phyloP scores from a whole-genome alignment of 2,113 vertebrate species.

The Smithornis capensis region DNA sequence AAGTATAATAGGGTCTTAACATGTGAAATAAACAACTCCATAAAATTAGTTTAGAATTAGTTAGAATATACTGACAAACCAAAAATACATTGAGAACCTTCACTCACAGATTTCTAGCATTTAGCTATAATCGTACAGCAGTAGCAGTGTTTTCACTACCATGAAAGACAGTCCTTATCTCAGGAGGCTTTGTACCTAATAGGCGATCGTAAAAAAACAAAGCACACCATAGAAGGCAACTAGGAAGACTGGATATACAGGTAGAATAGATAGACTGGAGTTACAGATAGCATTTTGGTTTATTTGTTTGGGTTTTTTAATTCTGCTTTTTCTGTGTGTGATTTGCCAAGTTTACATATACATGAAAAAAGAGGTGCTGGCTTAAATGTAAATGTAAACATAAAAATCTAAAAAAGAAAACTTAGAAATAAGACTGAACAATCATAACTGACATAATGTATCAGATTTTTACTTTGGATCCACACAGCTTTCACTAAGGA shows the following conservation, averaged over 20 bases:
- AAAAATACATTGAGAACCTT: background rate
- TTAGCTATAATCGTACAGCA: background rate
- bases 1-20: background rate
- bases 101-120: background rate
- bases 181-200: background rate
- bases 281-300: background rate
- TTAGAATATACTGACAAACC: background rate
- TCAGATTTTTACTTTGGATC: slow-evolving; percentile 6
- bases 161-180: background rate
- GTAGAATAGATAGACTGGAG: too few species aligned
- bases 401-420: background rate
- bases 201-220: background rate
- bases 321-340: background rate
- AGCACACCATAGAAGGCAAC: background rate
- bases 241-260: background rate
- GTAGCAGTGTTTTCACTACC: background rate
- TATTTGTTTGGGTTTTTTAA: background rate
- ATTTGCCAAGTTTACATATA: background rate
- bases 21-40: background rate
- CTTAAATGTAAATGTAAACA: background rate
- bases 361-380: background rate
- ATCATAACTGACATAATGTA: background rate
- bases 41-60: background rate
- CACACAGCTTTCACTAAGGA: background rate
- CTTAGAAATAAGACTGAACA: background rate